Evolutionary conservation across 2,888 invertebrate species (phyloP).

Genomic region (Miltochrista miniata): DNA sequence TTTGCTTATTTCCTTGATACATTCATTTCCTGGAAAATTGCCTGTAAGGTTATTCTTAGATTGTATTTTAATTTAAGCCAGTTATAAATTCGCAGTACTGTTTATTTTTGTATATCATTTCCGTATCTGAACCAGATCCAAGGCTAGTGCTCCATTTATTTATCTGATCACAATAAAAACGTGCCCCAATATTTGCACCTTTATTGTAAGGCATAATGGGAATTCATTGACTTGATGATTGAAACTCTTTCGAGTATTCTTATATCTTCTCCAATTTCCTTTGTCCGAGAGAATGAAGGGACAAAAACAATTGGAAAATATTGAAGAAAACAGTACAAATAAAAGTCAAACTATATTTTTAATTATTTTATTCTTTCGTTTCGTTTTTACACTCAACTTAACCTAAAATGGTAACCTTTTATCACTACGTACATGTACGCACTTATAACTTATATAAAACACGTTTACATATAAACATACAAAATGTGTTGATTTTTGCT

Average conservation of each 20-base stretch:
- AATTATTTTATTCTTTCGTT: slow-evolving; percentile 62
- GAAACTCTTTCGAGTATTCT: too few relatives aligned
- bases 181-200: too few relatives aligned
- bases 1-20: slow-evolving; percentile 44
- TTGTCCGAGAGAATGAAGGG: too few relatives aligned
- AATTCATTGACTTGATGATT: too few relatives aligned
- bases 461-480: slow-evolving; percentile 67
- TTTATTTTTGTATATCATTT: slow-evolving; percentile 13
- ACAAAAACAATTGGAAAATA: too few relatives aligned
- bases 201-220: too few relatives aligned
- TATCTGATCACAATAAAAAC: too few relatives aligned
- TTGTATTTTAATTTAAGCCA: background rate
- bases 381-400: slow-evolving; percentile 75
- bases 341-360: slow-evolving; percentile 28
- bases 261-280: too few relatives aligned
- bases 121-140: slow-evolving; percentile 1
- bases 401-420: slow-evolving; percentile 77
- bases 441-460: slow-evolving; percentile 74
- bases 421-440: slow-evolving; percentile 78
- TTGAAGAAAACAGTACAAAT: too few relatives aligned
- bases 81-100: background rate
- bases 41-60: slow-evolving; percentile 8
- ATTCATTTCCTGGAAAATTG: slow-evolving; percentile 29
- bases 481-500: slow-evolving; percentile 70
- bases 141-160: background rate